Conservation (phyloP, 2,113 vertebrate species). For the Pagrus major region DNA sequence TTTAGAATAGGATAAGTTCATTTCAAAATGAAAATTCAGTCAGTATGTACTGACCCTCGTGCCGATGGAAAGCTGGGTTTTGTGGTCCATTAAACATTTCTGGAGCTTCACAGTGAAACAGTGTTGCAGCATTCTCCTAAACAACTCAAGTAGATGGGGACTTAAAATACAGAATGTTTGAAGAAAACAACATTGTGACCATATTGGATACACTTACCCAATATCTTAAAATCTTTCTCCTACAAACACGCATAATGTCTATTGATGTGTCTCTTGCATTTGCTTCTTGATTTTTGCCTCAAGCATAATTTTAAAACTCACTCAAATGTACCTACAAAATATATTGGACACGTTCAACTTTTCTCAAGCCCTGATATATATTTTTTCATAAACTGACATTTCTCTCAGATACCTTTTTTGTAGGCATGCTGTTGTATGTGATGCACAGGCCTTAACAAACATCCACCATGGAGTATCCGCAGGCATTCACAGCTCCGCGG, state of each 20-base stretch:
- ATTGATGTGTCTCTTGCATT: neutral
- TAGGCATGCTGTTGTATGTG: slow-evolving; percentile 11
- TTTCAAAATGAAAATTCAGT: too few relatives aligned
- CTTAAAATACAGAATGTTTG: too few relatives aligned
- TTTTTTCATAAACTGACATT: slow-evolving; percentile 8
- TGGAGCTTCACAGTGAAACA: too few relatives aligned
- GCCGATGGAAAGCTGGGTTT: too few relatives aligned
- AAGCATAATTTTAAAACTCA: neutral
- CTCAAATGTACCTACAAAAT: neutral
- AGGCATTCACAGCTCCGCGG: slow-evolving; percentile 10
- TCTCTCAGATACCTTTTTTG: slow-evolving; percentile 6
- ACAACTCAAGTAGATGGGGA: too few relatives aligned
- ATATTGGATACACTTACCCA: neutral
- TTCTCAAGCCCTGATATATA: slow-evolving; percentile 1
- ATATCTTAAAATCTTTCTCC: neutral
- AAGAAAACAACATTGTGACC: neutral
- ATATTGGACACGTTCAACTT: neutral
- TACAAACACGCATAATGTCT: neutral
- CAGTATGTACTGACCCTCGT: too few relatives aligned
- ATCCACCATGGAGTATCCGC: slow-evolving; percentile 26
- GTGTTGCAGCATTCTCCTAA: too few relatives aligned
- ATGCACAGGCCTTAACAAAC: slow-evolving; percentile 19
- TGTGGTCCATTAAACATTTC: too few relatives aligned
- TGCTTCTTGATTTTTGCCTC: neutral
- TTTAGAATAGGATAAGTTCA: too few relatives aligned